Base-by-base conservation (phyloP, 2,888 invertebrate genomes). In the Poecilobothrus nobilitatus region DNA sequence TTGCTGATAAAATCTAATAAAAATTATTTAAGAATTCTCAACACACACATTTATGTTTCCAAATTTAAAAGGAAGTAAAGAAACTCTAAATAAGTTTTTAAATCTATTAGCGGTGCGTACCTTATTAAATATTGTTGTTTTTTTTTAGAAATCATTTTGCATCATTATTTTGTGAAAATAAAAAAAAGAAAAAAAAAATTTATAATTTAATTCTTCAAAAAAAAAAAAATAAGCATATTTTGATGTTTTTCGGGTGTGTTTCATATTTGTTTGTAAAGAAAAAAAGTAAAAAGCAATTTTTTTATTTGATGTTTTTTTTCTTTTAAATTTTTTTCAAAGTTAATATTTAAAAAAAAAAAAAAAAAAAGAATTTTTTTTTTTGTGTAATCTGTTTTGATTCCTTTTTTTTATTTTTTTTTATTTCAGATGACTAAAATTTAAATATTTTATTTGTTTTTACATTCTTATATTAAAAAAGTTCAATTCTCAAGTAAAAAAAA, bases 71-170 rank as follows among this genome's bases (percentile, higher is more conserved):
- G 78, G 80, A 74, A 76, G 81, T 76, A 80, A 77, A 74, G 79
- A 77, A 74, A 80, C 76, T 76, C 76, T 80, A 71, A 77, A 76
- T 74, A 78, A 79, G 77, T 76, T 81, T 77, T 79, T 80, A 76
- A 79, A 78, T 72, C 76, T 78, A 75, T 76, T 79, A 75, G 79
- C 78, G 80, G 81, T 80, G 79, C 78, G 78, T 75, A 77, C 74
- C n/a, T 18, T 27, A n/a, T 12, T 22, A n/a, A 62, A 71, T 69
- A 71, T 71, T 27, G 27, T 27, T 27, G 72, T 73, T 73, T 70
- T 72, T 67, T 71, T 71, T 21, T 12, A 7, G 20, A 62, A 62
- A 62, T 22, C 21, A 21, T 66, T 67, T 68, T 72, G 67, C 71
- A 69, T 62, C 34, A 66, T 65, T 65, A 71, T 64, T 67, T n/a